Base-by-base conservation (phyloP, 30 jellyfish, hydroid and myxozoan species). In the Chironex yamaguchii region DNA sequence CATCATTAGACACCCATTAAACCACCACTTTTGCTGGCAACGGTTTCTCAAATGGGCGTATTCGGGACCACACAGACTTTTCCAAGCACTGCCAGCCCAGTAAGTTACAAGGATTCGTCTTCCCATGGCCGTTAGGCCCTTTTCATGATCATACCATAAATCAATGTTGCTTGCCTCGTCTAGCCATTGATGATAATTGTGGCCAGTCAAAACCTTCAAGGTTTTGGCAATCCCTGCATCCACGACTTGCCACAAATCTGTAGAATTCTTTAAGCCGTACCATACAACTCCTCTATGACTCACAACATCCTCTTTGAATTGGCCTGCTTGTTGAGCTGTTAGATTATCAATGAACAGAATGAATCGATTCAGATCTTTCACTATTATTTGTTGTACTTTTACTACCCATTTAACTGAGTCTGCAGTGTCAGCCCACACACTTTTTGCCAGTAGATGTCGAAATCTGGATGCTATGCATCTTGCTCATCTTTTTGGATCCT, bases 151-250 rank as follows among this genome's bases (percentile, higher is more conserved):
- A 84, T 71, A 52, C 94, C 82, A 84, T 52, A 63, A 17, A 32
- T 84, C 94, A 1, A 79, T 21, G 71, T 72, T 85, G 71, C 74
- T 62, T 54, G 30, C 90, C 24, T 78, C 90, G 17, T 26, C 67
- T 50, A 85, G 67, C 95, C 95, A 85, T 51, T 85, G 90, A 30
- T 85, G 83, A 13, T 85, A 79, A 20, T 85, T 58, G 13, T 52
- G 72, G 13, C 83, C 48, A 34, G 92, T 62, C 86, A 85, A 29
- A 27, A 66, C 76, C 36, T 85, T 73, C 67, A 85, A 48, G 35
- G 85, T 83, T 62, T 85, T 90, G 51, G 92, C 90, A 29, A 85
- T 85, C 36, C 96, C 92, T 0, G 96, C 96, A 85, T 85, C 96
- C 28, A 85, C 77, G 17, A 85, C 96, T 66, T 85, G 96, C 96